Evolutionary conservation across 1,140 invertebrate genomes (phyloP), one percentile per base, ranked within the genome.

Genomic region (Oedothorax gibbosus): DNA sequence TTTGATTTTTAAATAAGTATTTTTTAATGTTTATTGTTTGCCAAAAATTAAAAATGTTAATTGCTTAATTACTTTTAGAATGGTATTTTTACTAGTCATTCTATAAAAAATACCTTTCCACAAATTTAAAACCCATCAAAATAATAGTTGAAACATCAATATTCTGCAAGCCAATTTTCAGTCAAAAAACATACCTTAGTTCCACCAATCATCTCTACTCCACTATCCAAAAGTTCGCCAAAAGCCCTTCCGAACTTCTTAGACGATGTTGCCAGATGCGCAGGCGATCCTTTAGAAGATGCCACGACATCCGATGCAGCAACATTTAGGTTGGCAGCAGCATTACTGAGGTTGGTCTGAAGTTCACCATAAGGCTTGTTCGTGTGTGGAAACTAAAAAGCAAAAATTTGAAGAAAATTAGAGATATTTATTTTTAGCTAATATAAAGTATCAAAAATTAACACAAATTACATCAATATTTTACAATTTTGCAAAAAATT

Each of bases 141-240:
- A n/a, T n/a, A n/a, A n/a, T n/a, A n/a, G n/a, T n/a, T 35, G 5
- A n/a, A 15, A 20, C 8, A n/a, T 15, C 62, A 65, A 14, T n/a
- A 65, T 65, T 65, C 7, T 65, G 8, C 0, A 65, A 65, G n/a
- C 11, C 64, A 80, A 64, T 73, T 76, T 20, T 87, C 62, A 53
- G 84, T 66, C 7, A 54, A 50, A 85, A 18, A 73, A 73, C 75
- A 82, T 86, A 92, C 91, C 87, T 92, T 92, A 0, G 94, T 94
- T 87, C 95, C 94, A 10, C 94, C 94, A 7, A 94, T 94, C 92
- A 97, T 94, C 89, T 96, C 94, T 92, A 96, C 93, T 62, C 94
- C 94, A 65, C 94, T 93, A 6, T 92, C 92, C 15, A 96, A 90
- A 56, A 98, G 90, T 56, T 95, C 92, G 88, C 94, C 93, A 89